Conservation (phyloP, 2,113 vertebrate species). For the Coturnix japonica region DNA sequence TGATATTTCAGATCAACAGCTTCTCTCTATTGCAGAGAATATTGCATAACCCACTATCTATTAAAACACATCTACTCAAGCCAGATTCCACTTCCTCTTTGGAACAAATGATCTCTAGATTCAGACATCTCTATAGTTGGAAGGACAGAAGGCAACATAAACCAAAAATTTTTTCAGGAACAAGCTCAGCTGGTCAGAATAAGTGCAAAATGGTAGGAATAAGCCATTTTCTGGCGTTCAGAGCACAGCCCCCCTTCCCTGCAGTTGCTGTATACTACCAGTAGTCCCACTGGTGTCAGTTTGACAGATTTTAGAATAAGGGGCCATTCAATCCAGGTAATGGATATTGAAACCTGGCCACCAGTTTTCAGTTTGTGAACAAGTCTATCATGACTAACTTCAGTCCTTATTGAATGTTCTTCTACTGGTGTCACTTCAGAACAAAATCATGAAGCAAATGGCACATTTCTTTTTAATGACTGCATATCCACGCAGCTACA, state of each 20-base stretch:
- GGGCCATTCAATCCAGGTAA: neutral
- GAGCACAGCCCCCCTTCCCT: neutral
- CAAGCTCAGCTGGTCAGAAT: neutral
- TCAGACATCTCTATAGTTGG: neutral
- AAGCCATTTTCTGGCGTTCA: neutral
- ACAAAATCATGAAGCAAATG: neutral
- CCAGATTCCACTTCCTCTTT: neutral
- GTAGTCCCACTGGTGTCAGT: neutral
- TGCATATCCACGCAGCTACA: neutral
- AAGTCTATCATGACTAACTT: neutral
- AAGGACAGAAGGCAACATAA: neutral
- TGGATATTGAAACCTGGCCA: slow-evolving; percentile 1
- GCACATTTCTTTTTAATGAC: neutral
- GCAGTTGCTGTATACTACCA: neutral
- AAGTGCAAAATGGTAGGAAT: neutral
- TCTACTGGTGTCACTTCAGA: neutral
- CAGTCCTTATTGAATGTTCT: neutral
- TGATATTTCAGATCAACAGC: neutral
- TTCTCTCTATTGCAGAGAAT: neutral
- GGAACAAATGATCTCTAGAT: neutral
- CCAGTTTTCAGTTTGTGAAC: neutral
- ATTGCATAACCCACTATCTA: neutral
- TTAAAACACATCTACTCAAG: neutral
- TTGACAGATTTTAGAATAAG: slow-evolving; percentile 11
- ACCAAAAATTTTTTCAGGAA: neutral